Conservation (phyloP, 2,113 vertebrate species). For the Melospiza georgiana region DNA sequence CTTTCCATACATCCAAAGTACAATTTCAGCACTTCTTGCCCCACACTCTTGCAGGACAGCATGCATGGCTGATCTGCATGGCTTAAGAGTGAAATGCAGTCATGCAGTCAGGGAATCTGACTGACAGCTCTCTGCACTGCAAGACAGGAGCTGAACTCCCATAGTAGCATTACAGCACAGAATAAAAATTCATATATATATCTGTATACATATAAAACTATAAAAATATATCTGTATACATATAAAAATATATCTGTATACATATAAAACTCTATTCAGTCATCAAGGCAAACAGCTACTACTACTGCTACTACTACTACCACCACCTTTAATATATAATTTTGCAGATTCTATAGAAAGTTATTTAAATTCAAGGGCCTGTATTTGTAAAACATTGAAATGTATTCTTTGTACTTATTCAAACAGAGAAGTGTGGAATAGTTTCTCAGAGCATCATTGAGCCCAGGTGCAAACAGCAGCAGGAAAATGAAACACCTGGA, state of each 20-base stretch:
- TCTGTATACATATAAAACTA: neutral
- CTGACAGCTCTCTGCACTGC: fast-evolving
- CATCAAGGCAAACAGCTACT: neutral
- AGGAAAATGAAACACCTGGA: neutral
- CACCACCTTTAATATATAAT: neutral
- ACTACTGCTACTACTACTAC: no score
- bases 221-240: no score
- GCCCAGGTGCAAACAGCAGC: neutral
- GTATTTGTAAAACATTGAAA: neutral
- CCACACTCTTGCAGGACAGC: neutral
- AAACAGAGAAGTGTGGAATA: neutral
- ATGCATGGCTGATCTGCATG: fast-evolving
- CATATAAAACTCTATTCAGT: neutral
- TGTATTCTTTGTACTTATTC: neutral
- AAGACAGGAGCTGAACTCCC: neutral
- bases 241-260: no score
- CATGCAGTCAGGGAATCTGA: neutral
- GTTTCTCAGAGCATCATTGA: neutral
- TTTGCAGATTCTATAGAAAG: neutral
- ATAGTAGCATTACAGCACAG: neutral
- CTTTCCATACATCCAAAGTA: neutral
- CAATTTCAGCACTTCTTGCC: neutral
- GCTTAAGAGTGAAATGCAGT: neutral
- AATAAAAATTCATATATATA: neutral
- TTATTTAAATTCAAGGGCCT: neutral